These are phyloP conservation scores for Parelbella ahira DNA, from an alignment of 2,888 invertebrate species.

Conservation along the genomic window DNA sequence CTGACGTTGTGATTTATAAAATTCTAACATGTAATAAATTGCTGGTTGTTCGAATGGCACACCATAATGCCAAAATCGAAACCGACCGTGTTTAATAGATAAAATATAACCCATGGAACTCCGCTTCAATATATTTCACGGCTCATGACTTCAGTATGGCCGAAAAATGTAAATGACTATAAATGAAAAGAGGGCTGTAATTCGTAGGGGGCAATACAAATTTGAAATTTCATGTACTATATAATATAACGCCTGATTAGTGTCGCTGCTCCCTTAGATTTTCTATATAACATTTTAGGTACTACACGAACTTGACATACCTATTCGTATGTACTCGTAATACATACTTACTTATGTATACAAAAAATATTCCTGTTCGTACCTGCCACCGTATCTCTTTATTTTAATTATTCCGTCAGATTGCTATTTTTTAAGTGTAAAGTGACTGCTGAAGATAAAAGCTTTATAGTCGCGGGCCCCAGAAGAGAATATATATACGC, in stretches of 20 bases:
- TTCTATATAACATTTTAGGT: too few relatives aligned
- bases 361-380: too few relatives aligned
- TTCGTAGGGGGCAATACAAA: conserved; percentile 43
- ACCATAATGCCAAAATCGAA: conserved; percentile 59
- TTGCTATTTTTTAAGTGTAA: too few relatives aligned
- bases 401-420: too few relatives aligned
- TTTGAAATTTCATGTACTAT: conserved; percentile 34
- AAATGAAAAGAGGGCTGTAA: conserved; percentile 65
- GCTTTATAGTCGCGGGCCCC: too few relatives aligned
- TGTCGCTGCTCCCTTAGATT: conserved; percentile 19
- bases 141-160: conserved; percentile 59
- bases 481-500: too few relatives aligned
- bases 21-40: conserved; percentile 53
- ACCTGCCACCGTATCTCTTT: too few relatives aligned
- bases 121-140: conserved; percentile 70
- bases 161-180: conserved; percentile 71
- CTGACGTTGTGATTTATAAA: conserved; percentile 56
- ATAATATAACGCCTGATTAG: conserved; percentile 1
- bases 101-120: conserved; percentile 65
- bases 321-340: too few relatives aligned
- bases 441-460: too few relatives aligned
- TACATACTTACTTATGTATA: too few relatives aligned
- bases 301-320: too few relatives aligned
- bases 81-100: conserved; percentile 69
- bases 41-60: conserved; percentile 57